A percentile compares a stretch with the other conserved stretches of the same genome.
Evolutionary conservation across 2,113 vertebrate genomes (phyloP).

Genomic region (Callorhinus ursinus): DNA sequence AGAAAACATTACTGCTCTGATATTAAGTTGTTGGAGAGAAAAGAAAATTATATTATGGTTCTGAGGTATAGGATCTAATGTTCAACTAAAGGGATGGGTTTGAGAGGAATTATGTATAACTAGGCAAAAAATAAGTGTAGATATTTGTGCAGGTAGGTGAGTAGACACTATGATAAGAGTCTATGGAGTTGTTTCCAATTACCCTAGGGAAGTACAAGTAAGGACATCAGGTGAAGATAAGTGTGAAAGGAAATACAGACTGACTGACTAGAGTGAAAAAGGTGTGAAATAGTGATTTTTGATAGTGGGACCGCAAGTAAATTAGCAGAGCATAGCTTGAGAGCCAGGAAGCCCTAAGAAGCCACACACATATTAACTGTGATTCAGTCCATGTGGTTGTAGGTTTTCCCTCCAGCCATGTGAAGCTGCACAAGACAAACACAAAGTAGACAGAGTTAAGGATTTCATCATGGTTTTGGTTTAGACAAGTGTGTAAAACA

Average conservation of each 20-base stretch:
- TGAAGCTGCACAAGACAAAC: not conserved
- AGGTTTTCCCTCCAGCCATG: not conserved
- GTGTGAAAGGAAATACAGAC: not conserved
- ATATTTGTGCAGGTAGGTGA: not conserved
- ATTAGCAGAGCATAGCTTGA: not conserved
- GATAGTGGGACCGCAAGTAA: not conserved
- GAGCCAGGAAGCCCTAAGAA: not conserved
- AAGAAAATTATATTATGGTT: not conserved
- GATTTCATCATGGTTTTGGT: not conserved
- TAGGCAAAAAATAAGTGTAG: not conserved
- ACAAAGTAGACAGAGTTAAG: not conserved
- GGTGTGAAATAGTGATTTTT: not conserved
- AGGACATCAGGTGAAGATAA: not conserved
- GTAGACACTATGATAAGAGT: not conserved
- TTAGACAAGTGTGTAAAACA: not conserved
- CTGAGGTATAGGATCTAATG: not conserved
- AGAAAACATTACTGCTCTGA: not conserved
- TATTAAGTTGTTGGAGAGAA: not conserved
- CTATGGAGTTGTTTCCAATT: not conserved
- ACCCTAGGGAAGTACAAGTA: not conserved
- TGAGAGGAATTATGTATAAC: not conserved
- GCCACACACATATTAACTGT: not conserved
- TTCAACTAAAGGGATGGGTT: not conserved
- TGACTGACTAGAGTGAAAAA: not conserved
- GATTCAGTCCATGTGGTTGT: not conserved